These are phyloP conservation scores for Sarcophaga caerulescens DNA, from an alignment of 2,888 invertebrate genomes.

Conservation along the genomic window DNA sequence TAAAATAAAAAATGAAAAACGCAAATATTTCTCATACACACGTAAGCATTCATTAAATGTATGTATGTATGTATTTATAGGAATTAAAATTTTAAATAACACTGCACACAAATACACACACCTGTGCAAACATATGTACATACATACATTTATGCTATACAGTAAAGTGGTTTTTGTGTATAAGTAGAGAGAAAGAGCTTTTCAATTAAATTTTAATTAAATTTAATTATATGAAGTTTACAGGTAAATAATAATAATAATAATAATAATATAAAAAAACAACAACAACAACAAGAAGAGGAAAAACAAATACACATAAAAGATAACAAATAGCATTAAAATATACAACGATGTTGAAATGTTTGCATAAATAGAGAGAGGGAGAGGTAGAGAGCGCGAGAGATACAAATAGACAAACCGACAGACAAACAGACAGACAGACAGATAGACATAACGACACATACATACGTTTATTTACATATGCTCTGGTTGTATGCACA, in stretches of 20 bases:
- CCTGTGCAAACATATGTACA: constrained; percentile 8
- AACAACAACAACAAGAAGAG: constrained; percentile 15
- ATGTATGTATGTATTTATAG: background rate
- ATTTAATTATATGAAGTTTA: constrained; percentile 71
- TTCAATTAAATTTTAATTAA: constrained; percentile 73
- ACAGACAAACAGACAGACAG: constrained; percentile 44
- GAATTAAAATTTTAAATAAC: constrained; percentile 48
- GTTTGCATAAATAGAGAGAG: constrained; percentile 34
- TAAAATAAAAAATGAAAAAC: background rate
- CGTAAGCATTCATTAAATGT: background rate
- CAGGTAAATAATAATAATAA: constrained; percentile 58
- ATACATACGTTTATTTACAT: constrained; percentile 36
- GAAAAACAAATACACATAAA: background rate
- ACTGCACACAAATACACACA: background rate
- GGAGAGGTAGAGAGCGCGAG: constrained; percentile 7
- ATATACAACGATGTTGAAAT: constrained; percentile 19
- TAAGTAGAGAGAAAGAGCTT: constrained; percentile 67
- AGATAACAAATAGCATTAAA: constrained; percentile 48
- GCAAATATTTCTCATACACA: constrained; percentile 11
- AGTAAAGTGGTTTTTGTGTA: constrained; percentile 41
- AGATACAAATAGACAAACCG: constrained; percentile 1
- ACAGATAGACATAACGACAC: background rate
- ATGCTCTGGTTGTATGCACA: background rate
- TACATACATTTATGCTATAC: background rate
- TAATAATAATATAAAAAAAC: background rate